Base-by-base conservation (phyloP, 1,140 invertebrate species). In the Drosophila paulistorum region DNA sequence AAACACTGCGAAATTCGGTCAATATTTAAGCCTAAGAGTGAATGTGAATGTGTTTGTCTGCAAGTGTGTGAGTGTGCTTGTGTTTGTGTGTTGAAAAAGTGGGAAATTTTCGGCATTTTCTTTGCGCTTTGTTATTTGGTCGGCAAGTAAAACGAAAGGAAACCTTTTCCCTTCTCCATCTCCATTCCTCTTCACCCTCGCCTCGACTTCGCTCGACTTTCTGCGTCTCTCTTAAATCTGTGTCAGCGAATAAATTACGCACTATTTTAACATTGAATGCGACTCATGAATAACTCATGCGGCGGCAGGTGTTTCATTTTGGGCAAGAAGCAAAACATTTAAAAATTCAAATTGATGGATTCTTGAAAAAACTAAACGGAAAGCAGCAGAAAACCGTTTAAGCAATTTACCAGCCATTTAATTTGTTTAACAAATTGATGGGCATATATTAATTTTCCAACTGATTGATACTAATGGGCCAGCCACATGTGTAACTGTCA, bases 1-100 rank as follows among this genome's bases (percentile, higher is more conserved):
- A 45, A 42, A 35, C 23, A 58, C 45, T 57, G 59, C 69, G 65
- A 89, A 87, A 89, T 87, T 89, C 84, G 84, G 84, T 87, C 84
- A 87, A 87, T 89, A 87, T 80, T 89, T 89, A 57, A 67, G 61
- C 48, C 48, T 69, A 42, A 68, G 39, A 65, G 58, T 60, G 35
- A 57, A 35, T 66, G 33, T 14, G 33, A 26, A 26, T 26, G 23
- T 26, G 23, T 26, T 57, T 9, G 23, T 4, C 23, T 73, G 10
- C 58, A 42, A 68, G 41, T 54, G 42, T 64, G 37, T 64, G 20
- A 17, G 17, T 13, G 17, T 35, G 35, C 20, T n/a, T 57, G 64
- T 68, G 45, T 66, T 41, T 65, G 54, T 64, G 51, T 59, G 41
- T 65, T 48, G 48, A 20, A 65, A 77, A 71, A 76, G 72, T 51